Conservation (phyloP, 2,888 invertebrate species). For the Papilio demoleus region DNA sequence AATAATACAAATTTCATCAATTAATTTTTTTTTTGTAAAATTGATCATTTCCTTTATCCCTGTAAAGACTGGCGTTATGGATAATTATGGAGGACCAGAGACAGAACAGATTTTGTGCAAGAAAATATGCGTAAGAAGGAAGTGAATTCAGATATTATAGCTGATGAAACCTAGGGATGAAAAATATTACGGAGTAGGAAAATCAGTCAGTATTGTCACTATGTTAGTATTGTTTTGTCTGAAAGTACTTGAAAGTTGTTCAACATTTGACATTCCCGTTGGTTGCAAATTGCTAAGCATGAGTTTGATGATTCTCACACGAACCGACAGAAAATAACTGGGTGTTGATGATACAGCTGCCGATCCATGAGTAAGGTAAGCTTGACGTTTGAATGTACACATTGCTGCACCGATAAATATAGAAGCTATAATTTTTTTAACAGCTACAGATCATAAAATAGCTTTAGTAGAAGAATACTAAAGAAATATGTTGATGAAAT, state of each 20-base stretch:
- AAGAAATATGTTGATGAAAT: not conserved
- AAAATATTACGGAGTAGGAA: too few species aligned
- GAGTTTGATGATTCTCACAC: constrained; percentile 79
- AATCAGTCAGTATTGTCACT: too few species aligned
- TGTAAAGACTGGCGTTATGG: too few species aligned
- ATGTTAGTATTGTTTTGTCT: not conserved
- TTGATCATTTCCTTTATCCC: too few species aligned
- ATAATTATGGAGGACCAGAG: too few species aligned
- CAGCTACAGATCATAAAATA: too few species aligned
- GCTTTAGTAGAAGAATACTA: not conserved
- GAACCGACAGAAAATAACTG: constrained; percentile 79
- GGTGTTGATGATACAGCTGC: constrained; percentile 78
- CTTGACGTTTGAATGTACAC: constrained; percentile 52
- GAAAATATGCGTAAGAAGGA: too few species aligned
- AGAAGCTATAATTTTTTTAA: not conserved
- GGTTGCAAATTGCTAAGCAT: constrained; percentile 69
- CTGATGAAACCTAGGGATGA: too few species aligned
- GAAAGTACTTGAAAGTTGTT: constrained; percentile 54
- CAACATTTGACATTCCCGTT: constrained; percentile 78
- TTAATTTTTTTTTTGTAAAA: too few species aligned
- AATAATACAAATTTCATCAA: not conserved
- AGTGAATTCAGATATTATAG: too few species aligned
- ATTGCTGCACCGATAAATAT: constrained; percentile 44
- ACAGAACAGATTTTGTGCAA: too few species aligned
- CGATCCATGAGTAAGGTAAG: constrained; percentile 63